Conservation (phyloP, 92 coral and sea anemone genomes). For the Desmophyllum pertusum region DNA sequence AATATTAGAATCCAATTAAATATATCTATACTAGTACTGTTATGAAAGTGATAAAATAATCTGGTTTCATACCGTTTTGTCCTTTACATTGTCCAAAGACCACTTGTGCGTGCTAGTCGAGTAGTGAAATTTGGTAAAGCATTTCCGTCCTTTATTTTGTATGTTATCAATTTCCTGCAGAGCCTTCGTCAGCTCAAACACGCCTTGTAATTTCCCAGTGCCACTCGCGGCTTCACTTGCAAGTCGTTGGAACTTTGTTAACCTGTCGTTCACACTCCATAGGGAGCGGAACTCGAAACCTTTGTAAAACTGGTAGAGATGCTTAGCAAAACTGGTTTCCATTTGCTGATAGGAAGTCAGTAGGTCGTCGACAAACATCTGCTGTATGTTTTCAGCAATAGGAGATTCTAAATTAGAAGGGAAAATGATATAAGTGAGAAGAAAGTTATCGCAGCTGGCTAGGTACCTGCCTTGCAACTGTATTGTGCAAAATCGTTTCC, state of each 20-base stretch:
- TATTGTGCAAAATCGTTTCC: too few species aligned
- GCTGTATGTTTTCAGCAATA: neutral
- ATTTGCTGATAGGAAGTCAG: neutral
- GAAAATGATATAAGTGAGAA: too few species aligned
- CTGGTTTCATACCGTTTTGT: too few species aligned
- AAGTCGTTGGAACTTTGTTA: neutral
- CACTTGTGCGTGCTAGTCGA: neutral
- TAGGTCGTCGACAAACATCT: slow-evolving; percentile 9
- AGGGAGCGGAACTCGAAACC: slow-evolving; percentile 7
- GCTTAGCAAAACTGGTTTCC: neutral
- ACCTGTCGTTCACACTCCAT: neutral
- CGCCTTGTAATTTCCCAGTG: neutral
- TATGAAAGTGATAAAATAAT: too few species aligned
- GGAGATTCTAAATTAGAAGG: neutral
- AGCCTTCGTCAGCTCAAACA: neutral
- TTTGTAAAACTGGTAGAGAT: neutral
- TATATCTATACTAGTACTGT: too few species aligned
- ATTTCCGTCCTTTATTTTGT: neutral
- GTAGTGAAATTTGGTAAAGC: neutral
- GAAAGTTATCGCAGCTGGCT: too few species aligned
- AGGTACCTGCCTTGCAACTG: too few species aligned
- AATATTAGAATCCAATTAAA: too few species aligned
- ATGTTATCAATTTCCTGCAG: neutral
- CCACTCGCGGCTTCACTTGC: neutral
- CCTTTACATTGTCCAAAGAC: neutral